Conservation (phyloP, 2,113 vertebrate genomes). For the Poeciliopsis turrubarensis region DNA sequence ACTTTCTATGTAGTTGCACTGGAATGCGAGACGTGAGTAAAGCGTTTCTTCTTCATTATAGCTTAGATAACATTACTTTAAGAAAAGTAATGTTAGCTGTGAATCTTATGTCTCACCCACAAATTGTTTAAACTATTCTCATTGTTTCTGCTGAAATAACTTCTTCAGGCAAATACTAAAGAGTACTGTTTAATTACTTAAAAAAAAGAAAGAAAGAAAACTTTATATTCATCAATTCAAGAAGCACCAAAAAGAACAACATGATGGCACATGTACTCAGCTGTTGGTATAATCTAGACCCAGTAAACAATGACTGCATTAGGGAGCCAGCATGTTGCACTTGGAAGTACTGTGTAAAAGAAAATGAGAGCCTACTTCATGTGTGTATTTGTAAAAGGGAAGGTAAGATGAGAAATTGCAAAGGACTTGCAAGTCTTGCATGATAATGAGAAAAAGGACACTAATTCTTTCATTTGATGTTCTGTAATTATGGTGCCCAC, state of each 20-base stretch:
- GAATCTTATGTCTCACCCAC: too few relatives aligned
- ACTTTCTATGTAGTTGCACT: too few relatives aligned
- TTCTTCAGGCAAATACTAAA: too few relatives aligned
- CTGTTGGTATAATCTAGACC: not conserved
- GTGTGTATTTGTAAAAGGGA: conserved; percentile 41
- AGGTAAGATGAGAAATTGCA: conserved; percentile 54
- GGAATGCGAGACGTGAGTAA: too few relatives aligned
- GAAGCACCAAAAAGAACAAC: not conserved
- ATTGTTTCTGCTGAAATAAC: too few relatives aligned
- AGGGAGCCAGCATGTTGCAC: conserved; percentile 3
- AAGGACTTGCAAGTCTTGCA: conserved; percentile 65
- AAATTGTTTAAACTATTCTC: too few relatives aligned
- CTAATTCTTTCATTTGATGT: conserved; percentile 80
- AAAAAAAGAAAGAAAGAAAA: too few relatives aligned
- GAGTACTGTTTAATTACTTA: too few relatives aligned
- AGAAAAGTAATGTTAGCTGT: too few relatives aligned
- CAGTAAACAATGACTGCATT: not conserved
- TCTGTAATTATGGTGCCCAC: conserved; percentile 76
- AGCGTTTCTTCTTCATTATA: too few relatives aligned
- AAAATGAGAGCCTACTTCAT: conserved; percentile 3
- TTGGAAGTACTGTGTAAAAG: not conserved
- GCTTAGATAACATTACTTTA: too few relatives aligned
- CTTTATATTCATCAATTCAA: too few relatives aligned
- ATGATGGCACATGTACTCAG: not conserved
- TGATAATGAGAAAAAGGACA: conserved; percentile 71